Percentiles rank a stretch among this genome's conserved stretches.
Conservation (phyloP, 2,797 vertebrate genomes). For the Sebastes itinus region DNA sequence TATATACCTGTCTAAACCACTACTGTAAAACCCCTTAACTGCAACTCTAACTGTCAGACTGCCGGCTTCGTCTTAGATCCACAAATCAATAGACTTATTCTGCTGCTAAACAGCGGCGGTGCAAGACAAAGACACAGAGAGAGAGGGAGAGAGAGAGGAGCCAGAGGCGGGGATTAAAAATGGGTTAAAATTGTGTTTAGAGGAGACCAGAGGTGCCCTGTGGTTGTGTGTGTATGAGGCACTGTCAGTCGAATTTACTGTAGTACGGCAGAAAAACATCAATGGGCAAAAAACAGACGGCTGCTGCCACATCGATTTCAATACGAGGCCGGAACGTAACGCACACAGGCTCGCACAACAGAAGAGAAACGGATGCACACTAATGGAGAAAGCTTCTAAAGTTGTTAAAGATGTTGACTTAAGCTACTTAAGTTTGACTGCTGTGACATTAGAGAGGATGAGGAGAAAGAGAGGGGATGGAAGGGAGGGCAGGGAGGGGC, state of each 20-base stretch:
- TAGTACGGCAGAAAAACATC: constrained; percentile 19
- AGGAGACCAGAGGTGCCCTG: constrained; percentile 17
- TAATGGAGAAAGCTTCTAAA: constrained; percentile 12
- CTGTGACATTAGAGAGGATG: constrained; percentile 56
- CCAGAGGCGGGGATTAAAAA: constrained; percentile 29
- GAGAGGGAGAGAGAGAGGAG: background rate
- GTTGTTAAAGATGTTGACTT: constrained; percentile 56
- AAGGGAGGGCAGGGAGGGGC: background rate
- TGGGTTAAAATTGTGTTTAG: constrained; percentile 24
- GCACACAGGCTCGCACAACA: constrained; percentile 1
- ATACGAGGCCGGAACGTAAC: constrained; percentile 9
- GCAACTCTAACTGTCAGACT: background rate
- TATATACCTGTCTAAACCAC: background rate
- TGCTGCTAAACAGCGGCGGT: background rate
- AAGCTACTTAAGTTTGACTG: constrained; percentile 70
- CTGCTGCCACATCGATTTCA: constrained; percentile 38
- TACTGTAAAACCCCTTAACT: background rate
- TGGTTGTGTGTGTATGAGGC: background rate
- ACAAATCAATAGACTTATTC: constrained; percentile 22
- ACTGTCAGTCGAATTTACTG: constrained; percentile 13
- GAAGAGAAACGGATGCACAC: background rate
- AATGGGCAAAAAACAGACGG: constrained; percentile 47
- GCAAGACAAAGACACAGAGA: background rate
- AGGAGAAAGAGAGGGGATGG: constrained; percentile 7
- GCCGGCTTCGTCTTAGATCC: background rate